Evolutionary conservation across 2,113 vertebrate genomes (phyloP).

Genomic region (Colius striatus): DNA sequence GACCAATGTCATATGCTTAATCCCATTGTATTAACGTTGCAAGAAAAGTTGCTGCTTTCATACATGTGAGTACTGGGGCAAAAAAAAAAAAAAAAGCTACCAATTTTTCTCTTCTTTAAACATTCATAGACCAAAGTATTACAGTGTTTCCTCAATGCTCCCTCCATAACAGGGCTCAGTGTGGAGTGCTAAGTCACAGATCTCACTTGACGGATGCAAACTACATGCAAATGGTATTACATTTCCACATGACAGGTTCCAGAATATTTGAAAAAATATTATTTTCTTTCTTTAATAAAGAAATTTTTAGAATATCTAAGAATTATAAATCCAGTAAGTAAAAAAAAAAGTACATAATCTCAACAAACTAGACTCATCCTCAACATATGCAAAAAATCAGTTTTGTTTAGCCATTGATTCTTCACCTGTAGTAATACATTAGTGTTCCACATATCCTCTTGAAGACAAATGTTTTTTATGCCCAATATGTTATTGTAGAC

Average conservation of each 20-base stretch:
- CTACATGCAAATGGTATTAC: neutral
- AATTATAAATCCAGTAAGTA: neutral
- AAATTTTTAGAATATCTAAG: neutral
- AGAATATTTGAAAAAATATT: neutral
- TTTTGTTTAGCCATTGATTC: neutral
- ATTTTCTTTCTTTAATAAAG: neutral
- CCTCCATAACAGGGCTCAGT: neutral
- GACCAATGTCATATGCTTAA: neutral
- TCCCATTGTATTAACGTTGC: neutral
- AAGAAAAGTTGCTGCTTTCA: neutral
- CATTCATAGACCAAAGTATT: neutral
- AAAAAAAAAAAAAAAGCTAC: neutral
- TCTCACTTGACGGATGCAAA: neutral
- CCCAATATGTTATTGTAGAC: neutral
- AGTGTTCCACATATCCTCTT: neutral
- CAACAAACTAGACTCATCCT: neutral
- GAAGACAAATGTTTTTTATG: neutral
- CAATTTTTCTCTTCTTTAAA: neutral
- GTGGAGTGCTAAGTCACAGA: neutral
- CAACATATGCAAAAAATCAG: neutral
- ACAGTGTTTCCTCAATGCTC: neutral
- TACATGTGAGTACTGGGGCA: fast-evolving
- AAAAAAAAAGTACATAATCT: neutral
- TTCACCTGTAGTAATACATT: neutral
- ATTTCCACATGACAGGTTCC: neutral